These are phyloP conservation scores for Acleris sparsana DNA, from an alignment of 2,888 invertebrate genomes.

Conservation along the genomic window DNA sequence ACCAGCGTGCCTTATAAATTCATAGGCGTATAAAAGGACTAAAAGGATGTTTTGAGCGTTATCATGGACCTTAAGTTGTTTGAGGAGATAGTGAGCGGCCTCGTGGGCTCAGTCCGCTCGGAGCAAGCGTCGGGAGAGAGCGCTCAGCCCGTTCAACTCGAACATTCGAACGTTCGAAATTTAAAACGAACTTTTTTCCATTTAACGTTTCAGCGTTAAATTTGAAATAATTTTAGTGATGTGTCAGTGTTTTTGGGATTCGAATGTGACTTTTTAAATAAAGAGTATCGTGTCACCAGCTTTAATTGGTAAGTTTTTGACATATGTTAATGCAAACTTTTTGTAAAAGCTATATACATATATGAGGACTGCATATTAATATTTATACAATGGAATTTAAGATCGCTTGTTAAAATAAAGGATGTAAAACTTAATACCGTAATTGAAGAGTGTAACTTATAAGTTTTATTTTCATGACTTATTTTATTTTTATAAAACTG, in stretches of 20 bases:
- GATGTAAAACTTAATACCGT: no score
- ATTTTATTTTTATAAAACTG: conserved; percentile 14
- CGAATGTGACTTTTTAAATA: conserved; percentile 38
- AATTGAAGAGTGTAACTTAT: no score
- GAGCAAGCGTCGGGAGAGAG: conserved; percentile 60
- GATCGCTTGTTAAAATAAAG: no score
- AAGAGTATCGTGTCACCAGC: conserved; percentile 12
- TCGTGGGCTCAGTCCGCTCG: conserved; percentile 57
- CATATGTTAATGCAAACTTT: not conserved
- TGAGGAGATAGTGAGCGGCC: conserved; percentile 68
- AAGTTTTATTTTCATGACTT: no score
- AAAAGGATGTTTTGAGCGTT: conserved; percentile 64
- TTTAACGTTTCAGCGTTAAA: conserved; percentile 28
- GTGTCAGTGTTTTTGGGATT: conserved; percentile 37
- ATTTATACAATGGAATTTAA: no score
- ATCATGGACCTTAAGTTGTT: conserved; percentile 70
- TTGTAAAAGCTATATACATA: no score
- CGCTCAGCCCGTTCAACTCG: conserved; percentile 63
- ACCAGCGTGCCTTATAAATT: conserved; percentile 33
- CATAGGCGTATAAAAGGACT: conserved; percentile 42
- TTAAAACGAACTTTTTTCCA: conserved; percentile 32
- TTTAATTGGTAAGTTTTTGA: conserved; percentile 19
- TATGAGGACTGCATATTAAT: no score
- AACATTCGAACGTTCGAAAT: conserved; percentile 46
- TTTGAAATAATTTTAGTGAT: conserved; percentile 29